Conservation (phyloP, 1,140 invertebrate species). For the Lordiphosa collinella region DNA sequence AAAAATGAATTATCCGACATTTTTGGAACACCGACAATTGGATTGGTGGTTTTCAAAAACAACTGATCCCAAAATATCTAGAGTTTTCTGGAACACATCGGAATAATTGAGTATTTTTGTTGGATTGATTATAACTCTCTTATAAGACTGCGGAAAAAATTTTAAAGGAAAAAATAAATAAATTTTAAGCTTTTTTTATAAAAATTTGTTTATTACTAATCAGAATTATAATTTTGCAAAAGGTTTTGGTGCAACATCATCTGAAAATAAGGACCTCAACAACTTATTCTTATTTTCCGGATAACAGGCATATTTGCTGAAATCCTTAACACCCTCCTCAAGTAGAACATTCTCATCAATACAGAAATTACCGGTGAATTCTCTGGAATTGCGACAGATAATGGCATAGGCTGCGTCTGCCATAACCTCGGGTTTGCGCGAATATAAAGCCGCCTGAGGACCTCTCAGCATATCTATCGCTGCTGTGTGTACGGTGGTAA, state of each 20-base stretch:
- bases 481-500: conserved; percentile 96
- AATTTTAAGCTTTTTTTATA: no score
- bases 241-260: conserved; percentile 71
- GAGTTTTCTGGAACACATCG: no score
- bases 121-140: no score
- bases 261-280: conserved; percentile 94
- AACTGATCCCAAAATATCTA: no score
- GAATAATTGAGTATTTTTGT: no score
- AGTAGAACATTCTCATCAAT: conserved; percentile 95
- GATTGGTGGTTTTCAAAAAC: no score
- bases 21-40: no score
- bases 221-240: conserved; percentile 19
- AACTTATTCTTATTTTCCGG: conserved; percentile 86
- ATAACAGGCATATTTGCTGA: conserved; percentile 91
- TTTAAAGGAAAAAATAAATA: no score
- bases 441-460: conserved; percentile 88
- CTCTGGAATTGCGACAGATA: conserved; percentile 86
- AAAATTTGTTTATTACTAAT: no score
- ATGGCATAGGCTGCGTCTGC: conserved; percentile 97
- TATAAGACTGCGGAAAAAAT: no score
- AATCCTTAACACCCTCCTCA: conserved; percentile 89
- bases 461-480: conserved; percentile 98
- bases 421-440: conserved; percentile 94
- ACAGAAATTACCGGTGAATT: conserved; percentile 92
- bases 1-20: no score